Evolutionary conservation across 2,797 vertebrate genomes (phyloP), one percentile per base, ranked within the genome.

Genomic region (Myripristis jacobus): DNA sequence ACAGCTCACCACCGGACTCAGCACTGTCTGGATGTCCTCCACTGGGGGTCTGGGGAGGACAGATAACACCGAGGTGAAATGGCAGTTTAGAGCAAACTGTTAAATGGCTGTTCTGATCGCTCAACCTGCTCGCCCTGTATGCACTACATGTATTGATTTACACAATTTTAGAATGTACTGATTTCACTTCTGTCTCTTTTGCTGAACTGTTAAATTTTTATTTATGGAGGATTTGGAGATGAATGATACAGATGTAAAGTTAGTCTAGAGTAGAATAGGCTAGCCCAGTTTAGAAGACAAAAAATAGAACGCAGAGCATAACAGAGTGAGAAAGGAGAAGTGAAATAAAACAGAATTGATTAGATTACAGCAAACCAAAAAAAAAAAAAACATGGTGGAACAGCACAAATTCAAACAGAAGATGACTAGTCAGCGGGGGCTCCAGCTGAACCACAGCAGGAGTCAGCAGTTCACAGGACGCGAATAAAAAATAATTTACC

Each of bases 1-100:
- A 15, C 97, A 99, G 82, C 95, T 97, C 88, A 99, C 97, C 90
- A 98, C 96, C 0, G 97, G 95, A 1, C 96, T 97, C 90, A 99
- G 89, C 61, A 97, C 94, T 0, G 96, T 97, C 89, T 99, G 96
- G 55, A 88, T 93, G 73, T 97, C 96, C 84, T 97, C 96, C 38
- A 96, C 91, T 0, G 94, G 93, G 0, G 97, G 97, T 87, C 97
- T 98, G 91, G 0, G 25, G 61, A 56, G 41, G 50, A 81, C 58
- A 79, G 84, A 85, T 82, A 75, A 88, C 55, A 57, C 15, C 1
- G 19, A 46, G 67, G 31, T 77, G 56, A 75, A 70, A 78, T 22
- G 59, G 61, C 62, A 51, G 67, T 29, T 54, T 10, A 46, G 50
- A 64, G 29, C 18, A 44, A 61, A 62, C 25, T 13, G 21, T 43